These are phyloP conservation scores for Ophioninae sp. DNA, from an alignment of 2,888 invertebrate species.

Conservation along the genomic window DNA sequence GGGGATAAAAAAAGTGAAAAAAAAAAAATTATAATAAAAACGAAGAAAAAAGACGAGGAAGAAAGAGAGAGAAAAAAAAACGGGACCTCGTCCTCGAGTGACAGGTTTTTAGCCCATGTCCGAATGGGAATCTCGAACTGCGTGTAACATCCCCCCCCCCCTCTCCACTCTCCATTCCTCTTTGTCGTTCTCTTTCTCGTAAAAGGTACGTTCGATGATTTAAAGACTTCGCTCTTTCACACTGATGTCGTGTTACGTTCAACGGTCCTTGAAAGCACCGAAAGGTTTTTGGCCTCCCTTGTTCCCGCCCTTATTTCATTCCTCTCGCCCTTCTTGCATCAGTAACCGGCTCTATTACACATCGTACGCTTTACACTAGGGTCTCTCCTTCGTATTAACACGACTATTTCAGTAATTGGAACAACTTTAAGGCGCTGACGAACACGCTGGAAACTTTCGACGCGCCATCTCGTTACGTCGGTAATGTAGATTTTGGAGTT, in stretches of 20 bases:
- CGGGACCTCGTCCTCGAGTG: constrained; percentile 52
- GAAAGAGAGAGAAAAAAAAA: constrained; percentile 47
- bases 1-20: constrained; percentile 36
- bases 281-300: constrained; percentile 28
- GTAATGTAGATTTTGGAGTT: no score
- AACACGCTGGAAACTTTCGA: no score
- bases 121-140: constrained; percentile 48
- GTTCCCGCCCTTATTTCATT: constrained; percentile 13
- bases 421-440: neutral
- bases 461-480: no score
- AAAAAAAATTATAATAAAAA: neutral
- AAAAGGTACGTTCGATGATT: constrained; percentile 61
- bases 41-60: constrained; percentile 21
- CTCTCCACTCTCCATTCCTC: neutral
- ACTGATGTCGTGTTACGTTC: constrained; percentile 41
- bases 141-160: neutral
- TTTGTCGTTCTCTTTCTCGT: constrained; percentile 31
- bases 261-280: constrained; percentile 20
- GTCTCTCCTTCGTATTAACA: constrained; percentile 25
- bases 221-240: constrained; percentile 59
- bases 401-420: constrained; percentile 1
- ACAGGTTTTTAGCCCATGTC: constrained; percentile 58
- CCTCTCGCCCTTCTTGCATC: constrained; percentile 18
- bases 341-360: constrained; percentile 56
- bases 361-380: constrained; percentile 42